Evolutionary conservation across 2,113 vertebrate genomes (phyloP), one percentile per base, ranked within the genome.

Genomic region (Blennius ocellaris): DNA sequence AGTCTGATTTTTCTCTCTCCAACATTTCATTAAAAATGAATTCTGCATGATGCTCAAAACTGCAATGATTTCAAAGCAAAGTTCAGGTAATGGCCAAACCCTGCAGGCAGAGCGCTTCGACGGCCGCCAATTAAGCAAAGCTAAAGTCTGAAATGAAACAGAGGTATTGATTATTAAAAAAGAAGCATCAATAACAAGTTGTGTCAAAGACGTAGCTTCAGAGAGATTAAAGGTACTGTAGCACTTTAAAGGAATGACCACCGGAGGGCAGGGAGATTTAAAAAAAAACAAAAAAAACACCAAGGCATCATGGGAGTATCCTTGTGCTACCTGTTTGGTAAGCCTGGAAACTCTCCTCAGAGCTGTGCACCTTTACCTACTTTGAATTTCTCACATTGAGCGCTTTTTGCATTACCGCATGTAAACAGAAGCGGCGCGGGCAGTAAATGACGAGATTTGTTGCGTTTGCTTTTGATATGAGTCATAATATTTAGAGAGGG

Each of bases 381-480:
- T 38, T 10, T 69, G 45, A 71, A 6, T 79, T 60, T 41, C 56
- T 57, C 68, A 59, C 65, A 58, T 62, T 15, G 67, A 78, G 68
- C 66, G 0, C 21, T 69, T 67, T 67, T 66, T 68, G 56, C 75
- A 65, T 78, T 54, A 71, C 75, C 3, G 40, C 47, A 7, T 59
- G 83, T 77, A 85, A 87, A 91, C 87, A 90, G 55, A 84, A 62
- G 53, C 44, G 1, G 76, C 67, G 7, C 59, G 30, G 72, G 63
- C 73, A 68, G 61, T 49, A 82, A 82, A 89, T 82, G 74, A 90
- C 74, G 70, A 76, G 82, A 82, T 92, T 87, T 90, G 88, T 80
- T 55, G 78, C 78, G 89, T 94, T 94, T 94, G 85, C 92, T 88
- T 93, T 93, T 84, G 91, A 93, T 91, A 92, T 90, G 91, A 93